phyloP scores from a whole-genome alignment of 2,888 invertebrate genomes.

The Lordiphosa fenestrarum region DNA sequence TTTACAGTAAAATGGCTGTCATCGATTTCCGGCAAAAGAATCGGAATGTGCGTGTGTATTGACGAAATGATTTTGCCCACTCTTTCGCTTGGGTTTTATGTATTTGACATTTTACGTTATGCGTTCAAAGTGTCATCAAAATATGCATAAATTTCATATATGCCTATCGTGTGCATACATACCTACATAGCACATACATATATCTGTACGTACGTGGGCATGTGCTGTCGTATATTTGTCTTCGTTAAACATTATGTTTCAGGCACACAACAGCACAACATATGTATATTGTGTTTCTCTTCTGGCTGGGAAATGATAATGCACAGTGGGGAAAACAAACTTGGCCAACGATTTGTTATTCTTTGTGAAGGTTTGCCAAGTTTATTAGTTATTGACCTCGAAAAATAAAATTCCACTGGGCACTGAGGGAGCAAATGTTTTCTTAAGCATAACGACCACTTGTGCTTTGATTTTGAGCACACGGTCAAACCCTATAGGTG shows the following conservation, averaged over 20 bases:
- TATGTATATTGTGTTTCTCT: no score
- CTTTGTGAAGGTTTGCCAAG: no score
- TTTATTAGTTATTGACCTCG: no score
- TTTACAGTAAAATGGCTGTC: slow-evolving; percentile 68
- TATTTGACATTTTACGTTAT: slow-evolving; percentile 61
- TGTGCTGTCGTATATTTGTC: slow-evolving; percentile 52
- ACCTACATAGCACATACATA: no score
- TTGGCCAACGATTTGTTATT: no score
- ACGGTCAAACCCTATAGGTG: no score
- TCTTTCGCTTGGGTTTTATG: slow-evolving; percentile 44
- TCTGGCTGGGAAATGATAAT: no score
- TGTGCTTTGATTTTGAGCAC: no score
- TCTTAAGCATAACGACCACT: no score
- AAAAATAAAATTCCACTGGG: no score
- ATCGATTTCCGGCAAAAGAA: slow-evolving; percentile 55
- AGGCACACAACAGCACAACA: slow-evolving; percentile 27
- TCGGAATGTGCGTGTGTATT: slow-evolving; percentile 25
- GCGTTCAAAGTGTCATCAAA: slow-evolving; percentile 58
- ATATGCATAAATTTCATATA: slow-evolving; percentile 40
- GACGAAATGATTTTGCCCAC: slow-evolving; percentile 54
- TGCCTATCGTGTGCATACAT: slow-evolving; percentile 22
- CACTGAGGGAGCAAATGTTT: no score
- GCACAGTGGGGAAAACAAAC: no score
- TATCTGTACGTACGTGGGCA: slow-evolving; percentile 17
- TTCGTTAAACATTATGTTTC: slow-evolving; percentile 63